Evolutionary conservation across 1,140 invertebrate species (phyloP).

Genomic region (Aporrectodea caliginosa): DNA sequence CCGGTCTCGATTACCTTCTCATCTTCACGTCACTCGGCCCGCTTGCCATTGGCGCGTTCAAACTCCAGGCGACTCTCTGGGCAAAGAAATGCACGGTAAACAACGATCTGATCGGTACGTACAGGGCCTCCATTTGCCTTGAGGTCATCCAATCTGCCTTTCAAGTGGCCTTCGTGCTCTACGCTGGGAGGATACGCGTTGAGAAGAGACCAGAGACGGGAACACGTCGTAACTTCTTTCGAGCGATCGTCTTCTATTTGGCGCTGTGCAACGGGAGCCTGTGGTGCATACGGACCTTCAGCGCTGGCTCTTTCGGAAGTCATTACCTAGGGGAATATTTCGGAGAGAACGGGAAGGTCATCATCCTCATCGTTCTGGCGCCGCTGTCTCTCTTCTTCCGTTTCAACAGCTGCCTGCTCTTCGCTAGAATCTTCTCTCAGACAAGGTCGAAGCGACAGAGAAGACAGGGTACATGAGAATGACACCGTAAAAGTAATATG

Average conservation of each 20-base stretch:
- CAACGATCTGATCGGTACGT: not conserved
- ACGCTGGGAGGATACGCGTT: not conserved
- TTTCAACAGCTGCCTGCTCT: constrained; percentile 19
- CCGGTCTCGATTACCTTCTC: not conserved
- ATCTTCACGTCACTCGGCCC: not conserved
- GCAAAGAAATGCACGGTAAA: not conserved
- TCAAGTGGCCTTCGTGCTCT: not conserved
- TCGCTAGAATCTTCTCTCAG: not conserved
- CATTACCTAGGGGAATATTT: not conserved
- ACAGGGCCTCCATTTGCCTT: not conserved
- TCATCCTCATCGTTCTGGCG: not conserved
- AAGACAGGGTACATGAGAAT: no score
- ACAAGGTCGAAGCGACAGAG: not conserved
- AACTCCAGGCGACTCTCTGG: not conserved
- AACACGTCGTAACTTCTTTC: not conserved
- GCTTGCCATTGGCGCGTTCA: not conserved
- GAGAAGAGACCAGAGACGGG: not conserved
- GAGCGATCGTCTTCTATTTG: constrained; percentile 1
- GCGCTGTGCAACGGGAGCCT: constrained; percentile 9
- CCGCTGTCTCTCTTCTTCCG: constrained; percentile 19
- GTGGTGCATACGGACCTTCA: not conserved
- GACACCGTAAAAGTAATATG: no score
- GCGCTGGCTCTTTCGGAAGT: not conserved
- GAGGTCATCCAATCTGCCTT: not conserved
- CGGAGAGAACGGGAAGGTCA: not conserved